Conservation (phyloP, 2,888 invertebrate species). For the Pachycephus smyrnensis region DNA sequence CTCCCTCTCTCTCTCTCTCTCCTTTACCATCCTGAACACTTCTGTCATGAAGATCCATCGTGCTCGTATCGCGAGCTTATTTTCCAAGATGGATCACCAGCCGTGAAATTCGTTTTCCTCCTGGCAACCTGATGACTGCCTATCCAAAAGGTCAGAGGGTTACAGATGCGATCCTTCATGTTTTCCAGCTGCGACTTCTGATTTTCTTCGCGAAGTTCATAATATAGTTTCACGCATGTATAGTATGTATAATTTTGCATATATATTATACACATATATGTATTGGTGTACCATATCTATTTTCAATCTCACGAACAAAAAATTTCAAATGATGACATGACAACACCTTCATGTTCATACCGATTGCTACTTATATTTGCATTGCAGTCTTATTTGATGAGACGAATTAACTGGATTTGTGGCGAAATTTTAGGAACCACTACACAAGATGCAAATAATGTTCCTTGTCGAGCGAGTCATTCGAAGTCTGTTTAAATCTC, state of each 20-base stretch:
- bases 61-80: conserved; percentile 4
- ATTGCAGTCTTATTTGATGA: not conserved
- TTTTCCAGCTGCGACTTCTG: not conserved
- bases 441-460: not conserved
- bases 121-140: not conserved
- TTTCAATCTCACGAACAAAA: not conserved
- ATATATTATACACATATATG: no score
- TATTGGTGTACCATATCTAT: not conserved
- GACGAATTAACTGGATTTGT: not conserved
- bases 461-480: not conserved
- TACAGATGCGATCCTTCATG: not conserved
- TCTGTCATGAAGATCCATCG: conserved; percentile 7
- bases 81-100: conserved; percentile 3
- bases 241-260: no score
- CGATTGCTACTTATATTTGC: not conserved
- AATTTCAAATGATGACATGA: not conserved
- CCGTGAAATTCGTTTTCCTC: conserved; percentile 3
- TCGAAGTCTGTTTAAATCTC: not conserved
- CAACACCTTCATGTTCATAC: not conserved
- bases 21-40: not conserved
- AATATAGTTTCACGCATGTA: not conserved
- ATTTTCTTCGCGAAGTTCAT: not conserved
- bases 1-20: no score
- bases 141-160: not conserved
- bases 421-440: not conserved